phyloP scores from a whole-genome alignment of 2,113 vertebrate species.

The Fregata magnificens region DNA sequence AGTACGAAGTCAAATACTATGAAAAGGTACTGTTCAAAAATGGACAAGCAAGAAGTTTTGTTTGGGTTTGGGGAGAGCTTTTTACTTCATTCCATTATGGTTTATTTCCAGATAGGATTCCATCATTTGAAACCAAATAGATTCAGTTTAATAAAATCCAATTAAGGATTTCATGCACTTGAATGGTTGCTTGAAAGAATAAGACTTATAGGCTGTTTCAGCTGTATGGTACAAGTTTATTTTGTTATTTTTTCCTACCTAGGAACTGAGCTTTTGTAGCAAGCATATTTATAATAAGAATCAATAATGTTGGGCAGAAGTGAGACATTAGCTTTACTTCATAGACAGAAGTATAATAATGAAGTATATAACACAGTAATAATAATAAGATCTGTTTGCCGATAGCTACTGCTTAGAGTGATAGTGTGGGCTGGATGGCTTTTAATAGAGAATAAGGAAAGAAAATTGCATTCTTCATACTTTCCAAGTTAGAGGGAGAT shows the following conservation, averaged over 20 bases:
- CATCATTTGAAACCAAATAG: conserved; percentile 11
- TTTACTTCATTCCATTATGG: background rate
- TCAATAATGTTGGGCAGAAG: conserved; percentile 50
- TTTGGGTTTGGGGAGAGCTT: background rate
- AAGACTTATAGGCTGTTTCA: background rate
- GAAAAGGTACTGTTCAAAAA: conserved; percentile 86
- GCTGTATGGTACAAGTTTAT: background rate
- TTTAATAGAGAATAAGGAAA: conserved; percentile 68
- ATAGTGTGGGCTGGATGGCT: conserved; percentile 65
- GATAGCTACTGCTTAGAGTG: conserved; percentile 59
- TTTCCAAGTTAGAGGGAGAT: conserved; percentile 60
- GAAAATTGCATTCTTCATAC: conserved; percentile 71
- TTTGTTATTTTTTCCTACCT: conserved; percentile 21
- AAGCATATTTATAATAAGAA: conserved; percentile 54
- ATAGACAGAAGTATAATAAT: conserved; percentile 54
- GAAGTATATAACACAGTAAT: conserved; percentile 44
- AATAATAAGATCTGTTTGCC: conserved; percentile 68
- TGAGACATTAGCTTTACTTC: conserved; percentile 58
- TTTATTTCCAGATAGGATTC: background rate
- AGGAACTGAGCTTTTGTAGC: conserved; percentile 14
- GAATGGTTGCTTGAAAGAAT: conserved; percentile 21
- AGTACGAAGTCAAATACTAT: conserved; percentile 98
- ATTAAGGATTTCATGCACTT: conserved; percentile 56
- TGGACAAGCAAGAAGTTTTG: background rate
- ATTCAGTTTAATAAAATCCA: conserved; percentile 52